Evolutionary conservation across 2,113 vertebrate species (phyloP).

Genomic region (Labeo rohita): DNA sequence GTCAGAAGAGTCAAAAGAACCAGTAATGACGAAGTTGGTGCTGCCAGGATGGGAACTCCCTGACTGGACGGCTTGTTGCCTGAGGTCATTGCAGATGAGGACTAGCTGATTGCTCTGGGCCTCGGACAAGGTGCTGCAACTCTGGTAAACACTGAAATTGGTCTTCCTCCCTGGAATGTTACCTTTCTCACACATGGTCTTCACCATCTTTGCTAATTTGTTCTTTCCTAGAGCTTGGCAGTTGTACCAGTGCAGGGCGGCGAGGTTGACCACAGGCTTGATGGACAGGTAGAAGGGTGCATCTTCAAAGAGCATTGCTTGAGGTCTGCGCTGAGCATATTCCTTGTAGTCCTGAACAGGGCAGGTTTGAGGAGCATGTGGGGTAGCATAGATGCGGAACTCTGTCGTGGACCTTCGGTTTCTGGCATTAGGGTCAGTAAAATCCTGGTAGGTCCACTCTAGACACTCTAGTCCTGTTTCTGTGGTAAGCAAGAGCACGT

Average conservation of each 20-base stretch:
- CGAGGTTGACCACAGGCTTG: slow-evolving; percentile 84
- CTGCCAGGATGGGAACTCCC: slow-evolving; percentile 75
- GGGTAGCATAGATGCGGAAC: slow-evolving; percentile 81
- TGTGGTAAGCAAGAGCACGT: slow-evolving; percentile 79
- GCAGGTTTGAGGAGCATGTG: slow-evolving; percentile 83
- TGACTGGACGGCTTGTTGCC: slow-evolving; percentile 83
- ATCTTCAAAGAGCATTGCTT: slow-evolving; percentile 83
- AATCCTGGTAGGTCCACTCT: slow-evolving; percentile 85
- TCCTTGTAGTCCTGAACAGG: slow-evolving; percentile 87
- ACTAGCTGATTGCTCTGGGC: slow-evolving; percentile 87
- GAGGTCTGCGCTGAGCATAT: slow-evolving; percentile 82
- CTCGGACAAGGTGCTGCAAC: slow-evolving; percentile 84
- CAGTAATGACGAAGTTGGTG: slow-evolving; percentile 82
- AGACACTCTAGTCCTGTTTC: slow-evolving; percentile 83
- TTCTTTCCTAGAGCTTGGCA: slow-evolving; percentile 87
- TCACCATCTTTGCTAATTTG: slow-evolving; percentile 88
- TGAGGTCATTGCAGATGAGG: slow-evolving; percentile 84
- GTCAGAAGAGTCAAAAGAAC: slow-evolving; percentile 84
- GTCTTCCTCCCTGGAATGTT: slow-evolving; percentile 85
- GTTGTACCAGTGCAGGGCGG: slow-evolving; percentile 85
- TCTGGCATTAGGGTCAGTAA: slow-evolving; percentile 72
- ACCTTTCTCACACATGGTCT: slow-evolving; percentile 87
- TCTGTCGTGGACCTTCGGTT: slow-evolving; percentile 79
- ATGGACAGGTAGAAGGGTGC: slow-evolving; percentile 86
- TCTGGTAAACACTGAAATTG: slow-evolving; percentile 88